Base-by-base conservation (phyloP, 2,888 invertebrate genomes). In the Lasius platythorax region DNA sequence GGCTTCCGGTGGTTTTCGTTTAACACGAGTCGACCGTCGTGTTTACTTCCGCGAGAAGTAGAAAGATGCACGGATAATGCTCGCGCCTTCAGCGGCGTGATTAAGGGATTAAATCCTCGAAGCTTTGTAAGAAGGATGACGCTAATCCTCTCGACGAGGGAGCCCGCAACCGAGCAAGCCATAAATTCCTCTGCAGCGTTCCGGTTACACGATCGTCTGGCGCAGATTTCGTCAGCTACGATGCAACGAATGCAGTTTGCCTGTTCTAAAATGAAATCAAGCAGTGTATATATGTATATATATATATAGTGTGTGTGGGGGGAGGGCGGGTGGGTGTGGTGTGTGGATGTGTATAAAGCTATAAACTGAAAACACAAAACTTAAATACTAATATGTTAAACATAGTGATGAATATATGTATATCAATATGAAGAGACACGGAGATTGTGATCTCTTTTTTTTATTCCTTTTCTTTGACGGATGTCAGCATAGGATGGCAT, bases 91-190 rank as follows among this genome's bases (percentile, higher is more conserved):
- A 72, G 30, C 82, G 56, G 40, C 72, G 82, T 79, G 83, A 87
- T 87, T 87, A 88, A 85, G 61, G 73, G 85, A 82, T 87, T 89
- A 85, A 89, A 85, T 81, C 67, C 74, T 82, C 61, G 82, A 85
- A 85, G 84, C 74, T 61, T 85, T 76, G 83, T 46, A 85, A 56
- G 82, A 83, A 53, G 53, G 40, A 72, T 63, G 82, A 76, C 75
- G 78, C 84, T 83, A 87, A 87, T 90, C 87, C 85, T 58, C 82
- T 79, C 68, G 76, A 67, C 46, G 72, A 84, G 70, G 18, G 50
- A 73, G 70, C 70, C 64, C 61, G 64, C 78, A 43, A 72, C 76
- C 30, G 33, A 43, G 58, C 73, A 4, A 61, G 58, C 79, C 61
- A 61, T 81, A 81, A 79, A 81, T 81, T 81, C 61, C 46, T 61